Evolutionary conservation across 2,888 invertebrate species (phyloP), one percentile per base, ranked within the genome.

Genomic region (Psylliodes chrysocephalus): DNA sequence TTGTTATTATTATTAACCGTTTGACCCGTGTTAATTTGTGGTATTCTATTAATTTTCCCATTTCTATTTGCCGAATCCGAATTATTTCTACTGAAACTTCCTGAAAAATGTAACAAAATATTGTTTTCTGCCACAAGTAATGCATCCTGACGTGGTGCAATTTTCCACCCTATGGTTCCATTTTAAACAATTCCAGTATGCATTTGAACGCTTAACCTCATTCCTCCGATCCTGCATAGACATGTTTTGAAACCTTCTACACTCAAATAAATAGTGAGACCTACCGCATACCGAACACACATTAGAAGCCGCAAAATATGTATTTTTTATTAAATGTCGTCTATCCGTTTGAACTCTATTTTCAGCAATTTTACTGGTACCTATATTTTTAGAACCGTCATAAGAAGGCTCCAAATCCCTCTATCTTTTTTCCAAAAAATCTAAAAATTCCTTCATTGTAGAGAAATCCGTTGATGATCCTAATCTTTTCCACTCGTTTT

Each of bases 161-260:
- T 47, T 47, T 19, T 47, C 46, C 6, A 47, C 46, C 46, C 12
- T 46, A 19, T 46, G 44, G 3, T 2, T 12, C n/a, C 17, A 30
- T 14, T 51, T 51, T 51, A 51, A 51, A 15, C 28, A 51, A 51
- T 51, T 51, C 49, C 49, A 51, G 30, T 30, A 51, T 51, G 49
- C 49, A 4, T 17, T 51, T 28, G 49, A 30, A 15, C 30, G 30
- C 17, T 51, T 25, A 47, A 25, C 47, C 42, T 2, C 42, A 1
- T 44, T 17, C 17, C 42, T 44, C 8, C 42, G 14, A 1, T 14
- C 42, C 14, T 14, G 2, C 14, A 44, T 15, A 15, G 3, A 17
- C 42, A 44, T 44, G 10, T 17, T 44, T 44, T 44, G 42, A 15
- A 42, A 42, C 17, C 17, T 15, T 15, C 8, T 42, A 42, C 17